phyloP scores from a whole-genome alignment of 2,888 invertebrate genomes.

The Himalopsyche kuldschensis region DNA sequence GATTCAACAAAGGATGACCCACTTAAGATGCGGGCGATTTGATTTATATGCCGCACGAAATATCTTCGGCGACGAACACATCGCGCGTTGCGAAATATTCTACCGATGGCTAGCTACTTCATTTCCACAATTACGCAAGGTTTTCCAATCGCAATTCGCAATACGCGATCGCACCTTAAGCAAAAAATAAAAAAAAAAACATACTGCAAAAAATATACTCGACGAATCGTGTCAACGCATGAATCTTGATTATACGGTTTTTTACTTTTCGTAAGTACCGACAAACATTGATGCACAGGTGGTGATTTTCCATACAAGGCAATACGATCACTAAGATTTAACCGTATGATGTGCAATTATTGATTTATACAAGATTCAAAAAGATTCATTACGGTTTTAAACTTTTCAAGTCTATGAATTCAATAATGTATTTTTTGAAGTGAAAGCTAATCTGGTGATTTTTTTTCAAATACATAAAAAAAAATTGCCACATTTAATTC shows the following conservation, averaged over 20 bases:
- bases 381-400: no score
- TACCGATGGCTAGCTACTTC: background rate
- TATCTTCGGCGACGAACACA: background rate
- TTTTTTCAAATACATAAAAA: no score
- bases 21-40: background rate
- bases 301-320: background rate
- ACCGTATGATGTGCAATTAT: no score
- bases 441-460: no score
- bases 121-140: background rate
- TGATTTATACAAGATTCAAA: no score
- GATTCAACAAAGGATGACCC: background rate
- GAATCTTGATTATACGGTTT: background rate
- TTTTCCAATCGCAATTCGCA: background rate
- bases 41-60: background rate
- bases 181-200: background rate
- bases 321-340: background rate
- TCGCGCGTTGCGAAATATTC: background rate
- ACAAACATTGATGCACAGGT: background rate
- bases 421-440: no score
- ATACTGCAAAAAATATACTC: background rate
- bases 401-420: no score
- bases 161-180: background rate
- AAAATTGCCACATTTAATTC: no score
- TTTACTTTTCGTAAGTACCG: background rate
- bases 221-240: background rate